Evolutionary conservation across 1,140 invertebrate species (phyloP), one percentile per base, ranked within the genome.

Genomic region (Campoletis sonorensis): DNA sequence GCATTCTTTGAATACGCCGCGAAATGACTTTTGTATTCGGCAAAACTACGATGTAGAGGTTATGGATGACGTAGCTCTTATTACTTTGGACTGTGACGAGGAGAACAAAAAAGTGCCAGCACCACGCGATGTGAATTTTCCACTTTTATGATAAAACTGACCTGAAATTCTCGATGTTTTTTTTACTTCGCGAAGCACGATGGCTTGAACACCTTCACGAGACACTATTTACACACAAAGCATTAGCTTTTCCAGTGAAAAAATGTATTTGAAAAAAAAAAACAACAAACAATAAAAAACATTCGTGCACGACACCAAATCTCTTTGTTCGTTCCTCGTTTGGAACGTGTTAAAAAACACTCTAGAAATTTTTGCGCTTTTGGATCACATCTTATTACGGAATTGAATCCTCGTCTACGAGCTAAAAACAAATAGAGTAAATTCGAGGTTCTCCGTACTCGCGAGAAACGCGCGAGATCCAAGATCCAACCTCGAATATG

Each of bases 41-140:
- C n/a, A 54, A 54, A 64, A n/a, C 23, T 13, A 27, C 61, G 26
- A 70, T 18, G 5, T 33, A 70, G 67, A 70, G 67, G 67, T 70
- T 70, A 70, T 37, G 67, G 13, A 70, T 33, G 67, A 70, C 67
- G 67, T 33, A 33, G 21, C 26, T 64, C 61, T 70, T 70, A 33
- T 33, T 70, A 45, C 40, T 45, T 45, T 45, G 40, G 40, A 45
- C 40, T 45, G 7, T 45, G 40, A 45, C 16, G 30, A 30, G 67
- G 13, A 33, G n/a, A 70, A 70, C 2, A 70, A 70, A 64, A 64
- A 64, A 10, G 58, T 64, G 61, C 23, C 11, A 64, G n/a, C 51
- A 54, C 5, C 3, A 54, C n/a, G 11, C 4, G 18, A 18, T 54
- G 51, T 54, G 51, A 54, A 54, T 54, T 54, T 10, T 45, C 1